Evolutionary conservation across 2,797 vertebrate genomes (phyloP).

Genomic region (Channa striata): DNA sequence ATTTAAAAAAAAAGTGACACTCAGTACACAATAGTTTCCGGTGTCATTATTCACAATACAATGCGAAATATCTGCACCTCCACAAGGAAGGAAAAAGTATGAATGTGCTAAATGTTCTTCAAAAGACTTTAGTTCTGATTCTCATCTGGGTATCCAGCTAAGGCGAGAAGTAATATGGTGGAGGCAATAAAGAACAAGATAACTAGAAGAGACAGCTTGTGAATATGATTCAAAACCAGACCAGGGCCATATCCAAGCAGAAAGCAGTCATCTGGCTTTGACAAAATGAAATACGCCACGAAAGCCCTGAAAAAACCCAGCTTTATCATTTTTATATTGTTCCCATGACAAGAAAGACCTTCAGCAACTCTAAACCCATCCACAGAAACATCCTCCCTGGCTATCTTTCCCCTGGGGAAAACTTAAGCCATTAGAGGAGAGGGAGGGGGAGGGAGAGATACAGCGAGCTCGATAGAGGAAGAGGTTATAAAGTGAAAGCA

Average conservation of each 20-base stretch:
- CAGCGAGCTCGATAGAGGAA: slow-evolving; percentile 60
- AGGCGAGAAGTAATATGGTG: slow-evolving; percentile 36
- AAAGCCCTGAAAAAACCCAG: slow-evolving; percentile 55
- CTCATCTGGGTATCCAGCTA: slow-evolving; percentile 35
- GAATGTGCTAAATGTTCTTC: slow-evolving; percentile 31
- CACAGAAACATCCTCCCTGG: slow-evolving; percentile 72
- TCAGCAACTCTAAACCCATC: slow-evolving; percentile 78
- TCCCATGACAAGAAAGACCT: slow-evolving; percentile 81
- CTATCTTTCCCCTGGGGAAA: slow-evolving; percentile 76
- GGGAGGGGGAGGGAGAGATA: slow-evolving; percentile 55
- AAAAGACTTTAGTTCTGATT: slow-evolving; percentile 32
- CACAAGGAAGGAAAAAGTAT: neutral
- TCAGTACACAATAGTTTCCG: slow-evolving; percentile 1
- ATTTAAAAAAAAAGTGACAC: slow-evolving; percentile 5
- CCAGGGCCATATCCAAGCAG: slow-evolving; percentile 54
- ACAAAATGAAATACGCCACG: slow-evolving; percentile 79
- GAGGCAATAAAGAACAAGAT: slow-evolving; percentile 62
- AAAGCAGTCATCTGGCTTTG: slow-evolving; percentile 65
- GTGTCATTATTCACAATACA: slow-evolving; percentile 13
- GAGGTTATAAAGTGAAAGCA: slow-evolving; percentile 76
- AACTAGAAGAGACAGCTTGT: slow-evolving; percentile 65
- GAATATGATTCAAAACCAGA: slow-evolving; percentile 67
- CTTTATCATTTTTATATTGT: slow-evolving; percentile 84
- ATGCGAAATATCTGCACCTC: slow-evolving; percentile 8
- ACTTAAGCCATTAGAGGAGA: slow-evolving; percentile 79